Percentiles rank a stretch among this genome's conserved stretches.
phyloP scores from a whole-genome alignment of 1,140 invertebrate species.

The Parasteatoda tepidariorum region DNA sequence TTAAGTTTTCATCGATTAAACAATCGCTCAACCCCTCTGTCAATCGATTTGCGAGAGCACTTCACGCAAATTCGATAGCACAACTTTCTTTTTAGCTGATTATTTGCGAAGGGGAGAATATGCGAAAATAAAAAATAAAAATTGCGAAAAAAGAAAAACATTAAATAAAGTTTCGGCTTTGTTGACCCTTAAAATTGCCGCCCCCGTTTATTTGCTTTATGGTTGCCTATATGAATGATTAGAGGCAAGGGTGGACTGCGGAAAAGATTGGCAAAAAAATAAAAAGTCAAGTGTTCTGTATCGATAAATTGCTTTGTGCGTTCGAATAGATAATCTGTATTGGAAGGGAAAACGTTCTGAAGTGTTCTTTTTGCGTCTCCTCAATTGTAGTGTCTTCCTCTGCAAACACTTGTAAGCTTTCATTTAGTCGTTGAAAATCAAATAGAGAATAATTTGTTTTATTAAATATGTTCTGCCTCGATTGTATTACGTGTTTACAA shows the following conservation, averaged over 20 bases:
- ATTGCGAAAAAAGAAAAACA: background rate
- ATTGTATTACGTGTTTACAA: too few species aligned
- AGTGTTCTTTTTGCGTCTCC: background rate
- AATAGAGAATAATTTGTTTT: too few species aligned
- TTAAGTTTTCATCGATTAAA: constrained; percentile 54
- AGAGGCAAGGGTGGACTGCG: background rate
- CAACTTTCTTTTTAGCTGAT: constrained; percentile 24
- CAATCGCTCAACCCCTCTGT: background rate
- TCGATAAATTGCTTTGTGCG: constrained; percentile 19
- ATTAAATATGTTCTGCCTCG: too few species aligned
- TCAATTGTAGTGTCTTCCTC: background rate
- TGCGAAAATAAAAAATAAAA: background rate
- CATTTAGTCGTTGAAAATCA: too few species aligned
- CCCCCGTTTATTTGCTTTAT: background rate
- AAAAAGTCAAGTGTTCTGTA: constrained; percentile 22
- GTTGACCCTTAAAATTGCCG: constrained; percentile 16
- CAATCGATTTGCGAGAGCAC: constrained; percentile 16
- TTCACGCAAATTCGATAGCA: constrained; percentile 5
- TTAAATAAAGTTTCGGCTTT: constrained; percentile 42
- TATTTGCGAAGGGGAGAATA: background rate
- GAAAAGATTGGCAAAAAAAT: background rate
- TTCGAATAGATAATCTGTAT: background rate
- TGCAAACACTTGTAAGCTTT: background rate
- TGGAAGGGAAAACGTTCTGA: background rate
- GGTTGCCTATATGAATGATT: background rate